A percentile compares a stretch with the other conserved stretches of the same genome.
Evolutionary conservation across 2,888 invertebrate genomes (phyloP).

Genomic region (Cheilosia variabilis): DNA sequence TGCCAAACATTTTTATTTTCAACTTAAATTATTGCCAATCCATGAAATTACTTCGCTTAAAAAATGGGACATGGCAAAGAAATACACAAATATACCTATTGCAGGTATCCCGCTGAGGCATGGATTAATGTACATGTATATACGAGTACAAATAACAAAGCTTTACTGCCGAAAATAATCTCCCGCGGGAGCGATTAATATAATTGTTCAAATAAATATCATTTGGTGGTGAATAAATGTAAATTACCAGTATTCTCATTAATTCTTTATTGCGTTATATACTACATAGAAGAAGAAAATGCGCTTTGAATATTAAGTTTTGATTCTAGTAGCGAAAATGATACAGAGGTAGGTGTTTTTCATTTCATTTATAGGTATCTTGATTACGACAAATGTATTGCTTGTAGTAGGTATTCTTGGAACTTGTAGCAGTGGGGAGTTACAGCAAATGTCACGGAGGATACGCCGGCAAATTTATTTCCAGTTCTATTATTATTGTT

Average conservation of each 20-base stretch:
- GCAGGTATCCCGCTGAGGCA: neutral
- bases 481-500: no score
- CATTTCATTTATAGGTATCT: no score
- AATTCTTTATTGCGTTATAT: constrained; percentile 7
- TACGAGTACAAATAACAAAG: neutral
- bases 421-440: no score
- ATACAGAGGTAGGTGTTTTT: neutral
- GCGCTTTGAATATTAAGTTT: constrained; percentile 34
- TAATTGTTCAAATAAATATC: constrained; percentile 55
- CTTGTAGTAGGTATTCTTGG: no score
- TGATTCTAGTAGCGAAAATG: neutral
- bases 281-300: neutral
- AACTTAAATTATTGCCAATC: constrained; percentile 25
- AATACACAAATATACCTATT: constrained; percentile 1
- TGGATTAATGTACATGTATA: neutral
- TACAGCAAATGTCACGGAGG: no score
- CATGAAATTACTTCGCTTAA: constrained; percentile 14
- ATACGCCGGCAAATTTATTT: no score
- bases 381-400: no score
- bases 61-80: neutral
- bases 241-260: constrained; percentile 23
- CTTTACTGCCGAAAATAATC: neutral
- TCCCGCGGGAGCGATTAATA: constrained; percentile 30
- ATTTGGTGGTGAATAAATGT: constrained; percentile 33
- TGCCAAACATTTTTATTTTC: constrained; percentile 18